Percentiles rank a stretch among this genome's conserved stretches.
These are phyloP conservation scores for Drosophila tsacasi DNA, from an alignment of 1,140 invertebrate species.

Conservation along the genomic window DNA sequence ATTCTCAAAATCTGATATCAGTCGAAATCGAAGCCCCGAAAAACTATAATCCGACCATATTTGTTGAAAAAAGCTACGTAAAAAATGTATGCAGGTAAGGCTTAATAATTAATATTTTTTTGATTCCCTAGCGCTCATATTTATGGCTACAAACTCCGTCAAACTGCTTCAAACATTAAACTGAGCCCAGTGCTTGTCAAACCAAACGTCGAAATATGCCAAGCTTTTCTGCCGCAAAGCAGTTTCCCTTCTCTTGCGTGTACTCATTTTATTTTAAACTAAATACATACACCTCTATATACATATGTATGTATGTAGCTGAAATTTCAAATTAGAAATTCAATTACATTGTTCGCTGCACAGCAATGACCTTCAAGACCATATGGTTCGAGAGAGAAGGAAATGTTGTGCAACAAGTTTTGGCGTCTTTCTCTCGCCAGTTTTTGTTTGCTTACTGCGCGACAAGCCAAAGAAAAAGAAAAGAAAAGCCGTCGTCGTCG, in stretches of 20 bases:
- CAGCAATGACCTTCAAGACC: slow-evolving; percentile 63
- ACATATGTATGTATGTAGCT: slow-evolving; percentile 10
- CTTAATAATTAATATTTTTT: too few relatives aligned
- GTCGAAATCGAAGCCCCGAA: too few relatives aligned
- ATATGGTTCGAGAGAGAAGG: slow-evolving; percentile 21
- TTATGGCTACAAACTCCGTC: neutral
- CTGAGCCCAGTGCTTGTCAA: slow-evolving; percentile 17
- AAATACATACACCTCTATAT: neutral
- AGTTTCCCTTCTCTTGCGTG: slow-evolving; percentile 15
- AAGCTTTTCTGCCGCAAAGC: slow-evolving; percentile 28
- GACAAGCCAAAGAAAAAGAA: slow-evolving; percentile 29
- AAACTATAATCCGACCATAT: too few relatives aligned
- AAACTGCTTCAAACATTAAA: slow-evolving; percentile 15
- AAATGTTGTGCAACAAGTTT: slow-evolving; percentile 79
- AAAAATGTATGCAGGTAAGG: too few relatives aligned
- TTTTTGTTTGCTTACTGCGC: slow-evolving; percentile 32
- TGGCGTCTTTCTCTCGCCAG: slow-evolving; percentile 31
- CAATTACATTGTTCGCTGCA: slow-evolving; percentile 23
- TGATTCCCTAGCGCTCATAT: too few relatives aligned
- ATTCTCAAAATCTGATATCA: too few relatives aligned
- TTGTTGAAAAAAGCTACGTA: too few relatives aligned
- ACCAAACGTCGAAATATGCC: slow-evolving; percentile 17
- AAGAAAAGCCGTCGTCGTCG: slow-evolving; percentile 35
- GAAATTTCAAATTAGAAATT: slow-evolving; percentile 42
- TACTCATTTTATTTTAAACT: slow-evolving; percentile 3